These are phyloP conservation scores for Tetranychus piercei DNA, from an alignment of 2,888 invertebrate species.

Conservation along the genomic window DNA sequence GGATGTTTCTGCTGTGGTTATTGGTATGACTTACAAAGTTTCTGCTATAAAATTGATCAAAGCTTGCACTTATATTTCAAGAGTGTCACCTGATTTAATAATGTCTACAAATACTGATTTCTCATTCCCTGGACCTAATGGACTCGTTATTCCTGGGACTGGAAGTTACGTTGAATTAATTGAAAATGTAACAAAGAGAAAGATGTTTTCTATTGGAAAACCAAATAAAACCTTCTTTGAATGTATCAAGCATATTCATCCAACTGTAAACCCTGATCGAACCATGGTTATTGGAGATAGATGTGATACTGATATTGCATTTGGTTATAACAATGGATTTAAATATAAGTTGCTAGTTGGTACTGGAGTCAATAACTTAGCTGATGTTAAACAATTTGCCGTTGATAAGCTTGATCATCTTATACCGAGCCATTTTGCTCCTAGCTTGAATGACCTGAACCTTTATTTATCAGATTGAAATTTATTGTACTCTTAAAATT, in stretches of 20 bases:
- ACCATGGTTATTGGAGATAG: conserved; percentile 83
- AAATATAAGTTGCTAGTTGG: conserved; percentile 61
- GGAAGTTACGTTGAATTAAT: conserved; percentile 69
- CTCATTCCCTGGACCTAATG: conserved; percentile 43
- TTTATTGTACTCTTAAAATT: no score
- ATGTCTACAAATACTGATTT: conserved; percentile 85
- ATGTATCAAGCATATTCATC: conserved; percentile 40
- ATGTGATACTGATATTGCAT: conserved; percentile 73
- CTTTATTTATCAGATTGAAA: no score
- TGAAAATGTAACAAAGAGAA: conserved; percentile 58
- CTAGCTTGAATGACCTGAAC: background rate
- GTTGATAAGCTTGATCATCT: background rate
- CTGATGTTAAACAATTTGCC: conserved; percentile 36
- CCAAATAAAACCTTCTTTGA: conserved; percentile 64
- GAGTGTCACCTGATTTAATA: conserved; percentile 37
- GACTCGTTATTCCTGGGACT: conserved; percentile 40
- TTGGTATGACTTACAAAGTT: conserved; percentile 2
- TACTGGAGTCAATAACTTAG: conserved; percentile 53
- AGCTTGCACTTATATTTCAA: conserved; percentile 11
- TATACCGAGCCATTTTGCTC: conserved; percentile 7
- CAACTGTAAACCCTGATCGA: conserved; percentile 53
- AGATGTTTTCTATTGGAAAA: conserved; percentile 69
- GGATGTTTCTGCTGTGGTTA: conserved; percentile 4
- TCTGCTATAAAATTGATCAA: conserved; percentile 6
- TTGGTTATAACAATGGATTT: conserved; percentile 70